A percentile compares a stretch with the other conserved stretches of the same genome.
Evolutionary conservation across 2,113 vertebrate genomes (phyloP).

Genomic region (Rhinopithecus roxellana): DNA sequence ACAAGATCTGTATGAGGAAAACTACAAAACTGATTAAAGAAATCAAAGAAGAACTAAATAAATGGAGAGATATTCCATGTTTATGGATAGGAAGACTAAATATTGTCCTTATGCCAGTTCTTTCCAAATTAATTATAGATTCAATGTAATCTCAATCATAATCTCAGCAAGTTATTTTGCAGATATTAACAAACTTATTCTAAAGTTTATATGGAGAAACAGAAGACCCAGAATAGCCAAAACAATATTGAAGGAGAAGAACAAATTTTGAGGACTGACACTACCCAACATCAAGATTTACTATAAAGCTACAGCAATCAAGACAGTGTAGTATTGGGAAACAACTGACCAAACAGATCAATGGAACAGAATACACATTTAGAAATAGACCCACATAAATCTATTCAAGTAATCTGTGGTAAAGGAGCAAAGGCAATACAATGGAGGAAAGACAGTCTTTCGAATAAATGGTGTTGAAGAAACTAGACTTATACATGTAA

Average conservation of each 20-base stretch:
- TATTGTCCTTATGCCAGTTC: not conserved
- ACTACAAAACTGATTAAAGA: not conserved
- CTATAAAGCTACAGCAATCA: not conserved
- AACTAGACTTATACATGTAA: not conserved
- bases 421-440: not conserved
- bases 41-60: not conserved
- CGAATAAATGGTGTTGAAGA: not conserved
- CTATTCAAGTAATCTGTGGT: not conserved
- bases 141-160: not conserved
- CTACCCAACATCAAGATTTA: not conserved
- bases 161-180: not conserved
- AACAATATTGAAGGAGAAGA: not conserved
- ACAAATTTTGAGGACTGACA: not conserved
- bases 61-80: not conserved
- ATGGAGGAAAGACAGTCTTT: not conserved
- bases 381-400: not conserved
- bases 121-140: not conserved
- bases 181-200: not conserved
- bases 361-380: not conserved
- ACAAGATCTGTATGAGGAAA: not conserved
- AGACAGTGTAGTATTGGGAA: not conserved
- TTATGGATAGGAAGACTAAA: not conserved
- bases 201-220: not conserved
- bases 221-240: not conserved
- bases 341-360: not conserved